A percentile compares a stretch with the other conserved stretches of the same genome.
These are phyloP conservation scores for Zaprionus camerounensis DNA, from an alignment of 1,140 invertebrate species.

Conservation along the genomic window DNA sequence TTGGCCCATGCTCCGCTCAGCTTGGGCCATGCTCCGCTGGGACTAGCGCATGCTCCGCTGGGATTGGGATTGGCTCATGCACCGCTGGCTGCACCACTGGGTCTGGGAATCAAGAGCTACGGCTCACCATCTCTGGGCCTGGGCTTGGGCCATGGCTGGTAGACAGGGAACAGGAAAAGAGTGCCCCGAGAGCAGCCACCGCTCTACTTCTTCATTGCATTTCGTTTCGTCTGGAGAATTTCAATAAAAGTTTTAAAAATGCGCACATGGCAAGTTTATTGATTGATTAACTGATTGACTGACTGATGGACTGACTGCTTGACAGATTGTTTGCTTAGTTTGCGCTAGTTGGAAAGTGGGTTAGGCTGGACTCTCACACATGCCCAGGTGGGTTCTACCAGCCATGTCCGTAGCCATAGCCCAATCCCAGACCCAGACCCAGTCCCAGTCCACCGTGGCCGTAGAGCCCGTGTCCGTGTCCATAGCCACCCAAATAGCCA, in stretches of 20 bases:
- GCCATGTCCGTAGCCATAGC: conserved; percentile 52
- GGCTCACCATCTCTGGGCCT: conserved; percentile 52
- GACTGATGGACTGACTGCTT: conserved; percentile 30
- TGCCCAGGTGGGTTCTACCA: conserved; percentile 35
- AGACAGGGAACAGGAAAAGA: conserved; percentile 15
- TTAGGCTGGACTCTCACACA: conserved; percentile 4
- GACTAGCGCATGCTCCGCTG: conserved; percentile 32
- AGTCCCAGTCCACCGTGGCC: conserved; percentile 59
- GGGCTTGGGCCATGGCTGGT: conserved; percentile 68
- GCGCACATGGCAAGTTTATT: conserved; percentile 10
- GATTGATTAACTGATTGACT: conserved; percentile 30
- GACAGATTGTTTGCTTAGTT: conserved; percentile 35
- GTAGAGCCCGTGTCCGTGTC: conserved; percentile 70
- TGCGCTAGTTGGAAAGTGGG: conserved; percentile 12
- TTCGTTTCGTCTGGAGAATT: conserved; percentile 35
- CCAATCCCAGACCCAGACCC: conserved; percentile 68
- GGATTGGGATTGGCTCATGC: conserved; percentile 23
- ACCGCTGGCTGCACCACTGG: conserved; percentile 56
- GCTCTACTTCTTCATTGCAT: conserved; percentile 20
- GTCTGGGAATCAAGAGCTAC: conserved; percentile 54
- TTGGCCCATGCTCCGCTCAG: conserved; percentile 41
- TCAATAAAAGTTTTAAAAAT: conserved; percentile 24
- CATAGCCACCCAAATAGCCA: conserved; percentile 65
- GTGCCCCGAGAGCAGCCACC: neutral
- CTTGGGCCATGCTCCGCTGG: conserved; percentile 40